These are phyloP conservation scores for Hydriomena furcata DNA, from an alignment of 2,888 invertebrate species.

Conservation along the genomic window DNA sequence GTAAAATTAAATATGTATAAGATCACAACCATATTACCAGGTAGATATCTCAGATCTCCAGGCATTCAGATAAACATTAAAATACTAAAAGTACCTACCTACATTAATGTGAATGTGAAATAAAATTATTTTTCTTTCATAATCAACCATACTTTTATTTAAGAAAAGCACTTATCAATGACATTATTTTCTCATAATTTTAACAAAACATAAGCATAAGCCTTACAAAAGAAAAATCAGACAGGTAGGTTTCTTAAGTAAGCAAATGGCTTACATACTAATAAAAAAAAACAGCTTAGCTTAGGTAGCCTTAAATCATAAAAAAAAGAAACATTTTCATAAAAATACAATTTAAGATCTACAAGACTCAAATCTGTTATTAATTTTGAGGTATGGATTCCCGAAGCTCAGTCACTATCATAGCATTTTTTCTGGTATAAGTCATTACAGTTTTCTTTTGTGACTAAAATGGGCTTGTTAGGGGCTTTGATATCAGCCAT, in stretches of 20 bases:
- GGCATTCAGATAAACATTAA: too few species aligned
- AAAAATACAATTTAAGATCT: too few species aligned
- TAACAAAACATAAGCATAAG: too few species aligned
- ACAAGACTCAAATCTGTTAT: too few species aligned
- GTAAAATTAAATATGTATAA: too few species aligned
- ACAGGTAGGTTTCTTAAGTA: too few species aligned
- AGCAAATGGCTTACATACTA: slow-evolving; percentile 5
- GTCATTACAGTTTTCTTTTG: slow-evolving; percentile 14
- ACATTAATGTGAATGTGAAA: not conserved
- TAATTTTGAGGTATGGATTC: too few species aligned
- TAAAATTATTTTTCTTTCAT: slow-evolving; percentile 4
- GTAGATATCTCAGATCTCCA: too few species aligned
- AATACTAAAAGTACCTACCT: not conserved
- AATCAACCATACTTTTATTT: slow-evolving; percentile 4
- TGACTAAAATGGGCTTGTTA: slow-evolving; percentile 12
- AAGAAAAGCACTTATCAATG: not conserved
- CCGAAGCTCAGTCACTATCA: slow-evolving; percentile 7
- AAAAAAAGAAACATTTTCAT: not conserved
- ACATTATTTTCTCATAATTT: too few species aligned
- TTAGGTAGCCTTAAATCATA: not conserved
- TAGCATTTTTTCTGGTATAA: slow-evolving; percentile 12
- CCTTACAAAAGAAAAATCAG: too few species aligned
- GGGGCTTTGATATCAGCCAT: not conserved
- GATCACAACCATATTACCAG: too few species aligned
- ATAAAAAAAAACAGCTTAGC: not conserved